Conservation (phyloP, 2,113 vertebrate species). For the Pelecanoides urinatrix region DNA sequence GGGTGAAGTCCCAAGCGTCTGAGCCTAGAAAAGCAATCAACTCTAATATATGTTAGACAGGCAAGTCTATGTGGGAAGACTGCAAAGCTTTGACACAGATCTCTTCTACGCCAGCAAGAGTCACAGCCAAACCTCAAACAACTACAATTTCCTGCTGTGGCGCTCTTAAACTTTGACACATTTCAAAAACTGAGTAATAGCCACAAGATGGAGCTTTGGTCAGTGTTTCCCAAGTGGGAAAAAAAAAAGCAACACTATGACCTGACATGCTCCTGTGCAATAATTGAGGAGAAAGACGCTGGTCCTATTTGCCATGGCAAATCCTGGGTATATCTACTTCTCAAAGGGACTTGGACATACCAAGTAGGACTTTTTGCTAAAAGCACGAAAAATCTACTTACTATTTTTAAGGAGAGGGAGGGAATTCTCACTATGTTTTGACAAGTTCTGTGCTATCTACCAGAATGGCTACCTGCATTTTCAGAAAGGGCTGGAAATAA, state of each 20-base stretch:
- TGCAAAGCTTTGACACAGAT: neutral
- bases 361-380: neutral
- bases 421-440: neutral
- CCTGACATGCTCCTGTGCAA: neutral
- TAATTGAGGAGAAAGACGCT: neutral
- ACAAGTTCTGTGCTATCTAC: neutral
- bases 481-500: neutral
- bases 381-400: neutral
- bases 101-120: neutral
- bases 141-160: neutral
- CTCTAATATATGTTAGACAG: neutral
- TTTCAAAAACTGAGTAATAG: neutral
- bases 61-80: neutral
- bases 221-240: neutral
- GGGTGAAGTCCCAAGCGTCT: neutral
- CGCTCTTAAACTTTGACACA: neutral
- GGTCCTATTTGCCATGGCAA: neutral
- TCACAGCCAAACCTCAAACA: neutral
- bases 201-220: constrained; percentile 62
- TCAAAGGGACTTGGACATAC: neutral
- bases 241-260: neutral
- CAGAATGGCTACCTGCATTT: neutral
- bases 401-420: neutral
- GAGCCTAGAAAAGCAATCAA: neutral
- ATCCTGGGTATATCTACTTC: neutral